Evolutionary conservation across 2,113 vertebrate species (phyloP).

Genomic region (Epinephelus lanceolatus): DNA sequence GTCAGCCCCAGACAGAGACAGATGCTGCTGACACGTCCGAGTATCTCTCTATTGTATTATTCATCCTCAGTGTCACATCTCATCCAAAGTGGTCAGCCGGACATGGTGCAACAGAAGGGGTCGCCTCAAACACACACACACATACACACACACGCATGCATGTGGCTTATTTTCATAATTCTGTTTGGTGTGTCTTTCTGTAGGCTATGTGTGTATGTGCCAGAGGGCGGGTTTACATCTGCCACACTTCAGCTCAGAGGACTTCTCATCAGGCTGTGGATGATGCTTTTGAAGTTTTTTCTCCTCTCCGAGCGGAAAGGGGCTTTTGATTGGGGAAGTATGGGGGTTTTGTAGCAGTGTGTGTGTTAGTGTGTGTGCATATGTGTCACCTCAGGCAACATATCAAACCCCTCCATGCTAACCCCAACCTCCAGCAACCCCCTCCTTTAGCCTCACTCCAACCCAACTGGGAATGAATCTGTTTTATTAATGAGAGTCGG

Average conservation of each 20-base stretch:
- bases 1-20: conserved; percentile 73
- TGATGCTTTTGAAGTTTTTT: conserved; percentile 66
- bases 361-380: background rate
- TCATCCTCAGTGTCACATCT: conserved; percentile 77
- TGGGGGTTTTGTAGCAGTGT: background rate
- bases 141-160: conserved; percentile 13
- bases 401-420: conserved; percentile 37
- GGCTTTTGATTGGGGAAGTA: conserved; percentile 36
- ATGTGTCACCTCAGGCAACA: conserved; percentile 57
- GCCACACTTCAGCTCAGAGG: conserved; percentile 41
- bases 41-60: conserved; percentile 76
- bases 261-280: conserved; percentile 39
- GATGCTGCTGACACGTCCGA: conserved; percentile 77
- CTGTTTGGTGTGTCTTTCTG: conserved; percentile 49
- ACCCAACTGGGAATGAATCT: conserved; percentile 59
- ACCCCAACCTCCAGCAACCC: conserved; percentile 32
- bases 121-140: conserved; percentile 8
- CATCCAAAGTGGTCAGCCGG: conserved; percentile 68
- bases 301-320: background rate
- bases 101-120: conserved; percentile 54
- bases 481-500: conserved; percentile 76
- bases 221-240: conserved; percentile 55
- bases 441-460: conserved; percentile 18
- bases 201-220: background rate
- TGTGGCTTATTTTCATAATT: conserved; percentile 53